phyloP scores from a whole-genome alignment of 2,888 invertebrate species.

The Linnaemya vulpina region DNA sequence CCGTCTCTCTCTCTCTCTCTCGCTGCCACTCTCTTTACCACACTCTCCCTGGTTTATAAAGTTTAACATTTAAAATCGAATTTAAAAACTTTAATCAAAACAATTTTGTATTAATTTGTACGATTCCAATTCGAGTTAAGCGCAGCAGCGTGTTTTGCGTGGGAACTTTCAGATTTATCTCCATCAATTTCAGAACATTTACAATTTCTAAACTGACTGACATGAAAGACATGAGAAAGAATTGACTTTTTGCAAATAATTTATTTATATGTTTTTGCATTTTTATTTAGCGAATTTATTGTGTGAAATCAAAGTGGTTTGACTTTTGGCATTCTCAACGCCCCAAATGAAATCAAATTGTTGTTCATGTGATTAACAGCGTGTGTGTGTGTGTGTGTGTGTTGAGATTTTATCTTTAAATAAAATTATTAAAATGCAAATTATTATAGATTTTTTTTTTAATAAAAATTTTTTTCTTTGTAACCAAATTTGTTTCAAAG shows the following conservation, averaged over 20 bases:
- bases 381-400: not conserved
- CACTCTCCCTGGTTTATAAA: slow-evolving; percentile 4
- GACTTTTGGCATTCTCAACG: slow-evolving; percentile 62
- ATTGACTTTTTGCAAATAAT: slow-evolving; percentile 41
- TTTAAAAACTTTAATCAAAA: slow-evolving; percentile 22
- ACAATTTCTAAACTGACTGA: slow-evolving; percentile 28
- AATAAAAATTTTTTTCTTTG: not conserved
- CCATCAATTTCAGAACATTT: slow-evolving; percentile 27
- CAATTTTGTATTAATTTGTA: not conserved
- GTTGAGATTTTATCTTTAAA: slow-evolving; percentile 15
- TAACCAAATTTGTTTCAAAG: not conserved
- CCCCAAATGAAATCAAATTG: slow-evolving; percentile 14
- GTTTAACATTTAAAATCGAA: slow-evolving; percentile 51
- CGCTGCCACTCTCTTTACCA: not conserved
- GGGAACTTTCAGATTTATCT: slow-evolving; percentile 51
- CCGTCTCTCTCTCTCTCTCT: not conserved
- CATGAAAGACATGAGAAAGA: slow-evolving; percentile 41
- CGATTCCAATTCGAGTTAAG: no score
- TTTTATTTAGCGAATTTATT: slow-evolving; percentile 41
- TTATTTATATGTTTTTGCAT: slow-evolving; percentile 22
- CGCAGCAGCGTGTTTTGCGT: slow-evolving; percentile 18
- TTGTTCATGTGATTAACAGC: slow-evolving; percentile 12
- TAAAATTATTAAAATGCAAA: slow-evolving; percentile 47
- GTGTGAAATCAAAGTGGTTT: slow-evolving; percentile 64
- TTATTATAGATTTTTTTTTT: slow-evolving; percentile 19